Base-by-base conservation (phyloP, 2,888 invertebrate species). In the Oscheius onirici region DNA sequence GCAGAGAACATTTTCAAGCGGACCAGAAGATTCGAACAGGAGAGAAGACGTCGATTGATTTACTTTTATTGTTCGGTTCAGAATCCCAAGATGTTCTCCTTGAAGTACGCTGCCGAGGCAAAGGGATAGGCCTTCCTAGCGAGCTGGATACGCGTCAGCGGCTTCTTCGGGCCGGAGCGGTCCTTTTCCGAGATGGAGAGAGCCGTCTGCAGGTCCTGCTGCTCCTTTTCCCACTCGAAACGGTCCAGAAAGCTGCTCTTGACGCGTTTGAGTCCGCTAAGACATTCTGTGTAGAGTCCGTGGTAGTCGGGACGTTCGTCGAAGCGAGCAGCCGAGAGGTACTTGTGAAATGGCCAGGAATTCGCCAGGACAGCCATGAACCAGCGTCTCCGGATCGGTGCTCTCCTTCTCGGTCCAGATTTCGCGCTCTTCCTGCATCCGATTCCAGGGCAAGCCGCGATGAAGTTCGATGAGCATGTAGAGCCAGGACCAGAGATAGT, bases 111-210 rank as follows among this genome's bases (percentile, higher is more conserved):
- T 8, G 73, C 69, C 20, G 76, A 63, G 22, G 77, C 76, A 44
- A 78, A 77, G 10, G 82, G 82, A 72, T 78, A 82, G 26, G 79
- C 69, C 74, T 79, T 81, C 68, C 78, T 75, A n/a, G 78, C 82
- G 69, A 78, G 73, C 24, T 63, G 28, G 13, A 3, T 44, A 72
- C 79, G 60, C 6, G 46, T 67, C 2, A 71, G 43, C 17, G 72
- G 40, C 49, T 77, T 78, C 68, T 66, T 78, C 17, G 75, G 63
- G 15, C 55, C 60, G 20, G 57, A 69, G 34, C 34, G 34, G 8
- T 34, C 34, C 15, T 71, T 73, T 26, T 73, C 76, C 43, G 74
- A 74, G 22, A 80, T 72, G n/a, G 73, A 72, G 13, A 82, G 54
- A 11, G 79, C 79, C 28, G 80, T 76, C 20, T 66, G 28, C 52